phyloP scores from a whole-genome alignment of 2,797 vertebrate species.

The Naso thynnoides region DNA sequence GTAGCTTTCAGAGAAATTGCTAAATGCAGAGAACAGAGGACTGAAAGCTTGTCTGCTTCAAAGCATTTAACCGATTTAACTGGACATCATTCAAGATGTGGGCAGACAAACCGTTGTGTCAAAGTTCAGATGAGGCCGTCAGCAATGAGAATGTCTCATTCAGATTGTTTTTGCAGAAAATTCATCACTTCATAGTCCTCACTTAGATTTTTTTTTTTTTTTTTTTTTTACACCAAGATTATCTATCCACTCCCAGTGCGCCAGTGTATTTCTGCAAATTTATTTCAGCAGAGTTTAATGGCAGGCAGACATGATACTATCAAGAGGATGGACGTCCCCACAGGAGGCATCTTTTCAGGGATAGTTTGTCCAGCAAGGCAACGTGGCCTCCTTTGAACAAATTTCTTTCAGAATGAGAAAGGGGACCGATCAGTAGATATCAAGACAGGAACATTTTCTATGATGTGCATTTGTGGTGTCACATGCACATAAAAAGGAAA shows the following conservation, averaged over 20 bases:
- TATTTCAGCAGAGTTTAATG: constrained; percentile 42
- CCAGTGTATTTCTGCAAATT: constrained; percentile 16
- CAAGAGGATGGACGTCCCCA: constrained; percentile 36
- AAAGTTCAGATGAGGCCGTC: constrained; percentile 27
- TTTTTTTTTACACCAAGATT: constrained; percentile 31
- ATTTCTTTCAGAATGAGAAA: constrained; percentile 34
- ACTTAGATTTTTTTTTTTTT: constrained; percentile 33
- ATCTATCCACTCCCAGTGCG: constrained; percentile 13
- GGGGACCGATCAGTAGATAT: constrained; percentile 13
- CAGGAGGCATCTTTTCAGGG: constrained; percentile 33
- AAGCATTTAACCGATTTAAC: constrained; percentile 9
- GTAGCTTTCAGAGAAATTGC: constrained; percentile 5
- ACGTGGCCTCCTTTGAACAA: constrained; percentile 27
- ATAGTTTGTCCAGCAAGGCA: constrained; percentile 19
- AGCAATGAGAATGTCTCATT: constrained; percentile 20
- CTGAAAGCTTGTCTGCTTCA: background rate
- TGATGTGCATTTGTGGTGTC: constrained; percentile 17
- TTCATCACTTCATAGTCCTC: constrained; percentile 16
- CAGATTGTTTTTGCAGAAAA: constrained; percentile 11
- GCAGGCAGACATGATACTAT: constrained; percentile 38
- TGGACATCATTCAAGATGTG: constrained; percentile 15
- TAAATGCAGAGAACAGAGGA: constrained; percentile 15
- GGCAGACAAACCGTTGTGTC: background rate
- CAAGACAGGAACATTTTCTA: constrained; percentile 30
- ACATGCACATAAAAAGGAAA: background rate